Evolutionary conservation across 2,113 vertebrate species (phyloP).

Genomic region (Catharus minimus): DNA sequence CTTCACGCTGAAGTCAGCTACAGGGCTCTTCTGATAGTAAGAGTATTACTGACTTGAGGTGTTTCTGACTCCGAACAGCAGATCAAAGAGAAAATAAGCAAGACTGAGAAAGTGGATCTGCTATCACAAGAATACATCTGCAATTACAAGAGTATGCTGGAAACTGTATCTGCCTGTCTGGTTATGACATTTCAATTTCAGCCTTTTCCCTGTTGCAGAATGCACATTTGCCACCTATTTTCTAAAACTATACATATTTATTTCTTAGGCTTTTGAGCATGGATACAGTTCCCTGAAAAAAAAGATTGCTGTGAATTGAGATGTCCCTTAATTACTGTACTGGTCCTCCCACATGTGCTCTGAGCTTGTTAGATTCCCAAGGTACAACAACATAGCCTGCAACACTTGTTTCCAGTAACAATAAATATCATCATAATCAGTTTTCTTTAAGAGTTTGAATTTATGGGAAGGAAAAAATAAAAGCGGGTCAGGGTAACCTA

Average conservation of each 20-base stretch:
- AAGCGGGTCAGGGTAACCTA: neutral
- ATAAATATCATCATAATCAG: neutral
- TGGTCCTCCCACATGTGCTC: neutral
- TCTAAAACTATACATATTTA: neutral
- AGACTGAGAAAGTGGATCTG: neutral
- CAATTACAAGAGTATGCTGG: neutral
- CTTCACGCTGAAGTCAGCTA: neutral
- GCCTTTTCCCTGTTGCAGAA: neutral
- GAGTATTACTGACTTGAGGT: neutral
- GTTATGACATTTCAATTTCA: slow-evolving; percentile 32
- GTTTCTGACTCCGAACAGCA: neutral
- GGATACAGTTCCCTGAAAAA: neutral
- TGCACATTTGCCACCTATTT: neutral
- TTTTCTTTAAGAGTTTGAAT: neutral
- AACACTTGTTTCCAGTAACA: neutral
- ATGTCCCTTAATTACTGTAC: neutral
- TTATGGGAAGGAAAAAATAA: neutral
- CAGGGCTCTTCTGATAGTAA: neutral
- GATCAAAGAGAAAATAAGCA: neutral
- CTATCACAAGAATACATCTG: neutral
- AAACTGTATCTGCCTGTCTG: slow-evolving; percentile 24
- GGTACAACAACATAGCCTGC: neutral
- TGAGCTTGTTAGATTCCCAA: slow-evolving; percentile 1
- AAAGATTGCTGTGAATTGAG: neutral
- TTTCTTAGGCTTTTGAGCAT: neutral